Conservation (phyloP, 2,888 invertebrate genomes). For the Pherbina coryleti region DNA sequence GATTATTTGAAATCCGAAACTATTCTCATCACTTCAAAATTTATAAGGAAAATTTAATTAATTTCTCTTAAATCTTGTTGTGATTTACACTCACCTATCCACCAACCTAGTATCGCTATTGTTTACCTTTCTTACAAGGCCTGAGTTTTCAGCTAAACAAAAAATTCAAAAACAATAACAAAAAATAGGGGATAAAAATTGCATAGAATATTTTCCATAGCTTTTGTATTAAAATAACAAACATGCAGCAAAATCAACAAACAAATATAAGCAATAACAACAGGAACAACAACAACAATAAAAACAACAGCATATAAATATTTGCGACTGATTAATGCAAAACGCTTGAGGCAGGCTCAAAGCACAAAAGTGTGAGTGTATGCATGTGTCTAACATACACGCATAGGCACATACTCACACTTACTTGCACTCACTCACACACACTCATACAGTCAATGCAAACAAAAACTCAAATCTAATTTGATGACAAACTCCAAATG, state of each 20-base stretch:
- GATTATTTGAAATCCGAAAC: no score
- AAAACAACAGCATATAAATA: slow-evolving; percentile 12
- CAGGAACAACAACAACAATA: not conserved
- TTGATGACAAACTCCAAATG: slow-evolving; percentile 52
- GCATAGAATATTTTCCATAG: slow-evolving; percentile 16
- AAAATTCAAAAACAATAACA: not conserved
- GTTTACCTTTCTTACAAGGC: no score
- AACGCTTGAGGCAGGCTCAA: slow-evolving; percentile 4
- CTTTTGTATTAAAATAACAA: slow-evolving; percentile 20
- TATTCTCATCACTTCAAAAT: no score
- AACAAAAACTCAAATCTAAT: slow-evolving; percentile 49
- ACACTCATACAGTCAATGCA: slow-evolving; percentile 11
- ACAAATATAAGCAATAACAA: not conserved
- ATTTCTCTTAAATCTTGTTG: no score
- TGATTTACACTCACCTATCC: no score
- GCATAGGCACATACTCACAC: not conserved
- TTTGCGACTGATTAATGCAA: slow-evolving; percentile 18
- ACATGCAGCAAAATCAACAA: not conserved
- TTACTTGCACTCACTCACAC: slow-evolving; percentile 28
- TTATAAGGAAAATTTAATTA: no score
- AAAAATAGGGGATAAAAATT: slow-evolving; percentile 13
- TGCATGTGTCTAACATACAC: not conserved
- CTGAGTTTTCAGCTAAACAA: not conserved
- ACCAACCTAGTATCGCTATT: no score
- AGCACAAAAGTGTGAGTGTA: not conserved